Evolutionary conservation across 2,888 invertebrate species (phyloP), one percentile per base, ranked within the genome.

Genomic region (Aporophyla lueneburgensis): DNA sequence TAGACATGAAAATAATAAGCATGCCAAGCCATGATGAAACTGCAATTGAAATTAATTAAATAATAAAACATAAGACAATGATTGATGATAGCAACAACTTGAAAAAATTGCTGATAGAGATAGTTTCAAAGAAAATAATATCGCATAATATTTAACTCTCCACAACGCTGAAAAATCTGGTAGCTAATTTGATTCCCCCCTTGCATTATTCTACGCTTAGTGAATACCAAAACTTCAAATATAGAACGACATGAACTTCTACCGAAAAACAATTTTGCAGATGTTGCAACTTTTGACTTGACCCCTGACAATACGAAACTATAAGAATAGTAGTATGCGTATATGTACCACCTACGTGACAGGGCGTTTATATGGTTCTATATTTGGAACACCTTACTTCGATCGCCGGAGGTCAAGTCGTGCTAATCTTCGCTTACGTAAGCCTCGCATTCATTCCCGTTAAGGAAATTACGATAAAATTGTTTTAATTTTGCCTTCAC

Each of bases 351-450:
- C 73, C 74, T 88, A 90, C 92, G 91, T 90, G 91, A 92, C 82
- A 86, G 89, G 93, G 93, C 90, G 92, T 92, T 84, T 86, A 76
- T 71, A 84, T 75, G 75, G 67, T 63, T 86, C 87, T 89, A 84
- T 89, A 89, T 91, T 91, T 88, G 89, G 90, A 81, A 83, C 78
- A 82, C 81, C 70, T 81, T 73, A 77, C 80, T 80, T 81, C 71
- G 77, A 81, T 82, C 76, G 87, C 89, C 85, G 27, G 81, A 83
- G 91, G 92, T 88, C 84, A 89, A 82, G 88, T 92, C 92, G 90
- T 90, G 91, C 88, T 87, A 89, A 88, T 88, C 81, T 87, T 86
- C 75, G 70, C 84, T 89, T 90, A 89, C 86, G 87, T 88, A 88
- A 89, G 85, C 75, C 71, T 70, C 79, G 81, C 73, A 82, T 82